phyloP scores from a whole-genome alignment of 35 echinoderm and acorn worm genomes.

The Ptychodera flava region DNA sequence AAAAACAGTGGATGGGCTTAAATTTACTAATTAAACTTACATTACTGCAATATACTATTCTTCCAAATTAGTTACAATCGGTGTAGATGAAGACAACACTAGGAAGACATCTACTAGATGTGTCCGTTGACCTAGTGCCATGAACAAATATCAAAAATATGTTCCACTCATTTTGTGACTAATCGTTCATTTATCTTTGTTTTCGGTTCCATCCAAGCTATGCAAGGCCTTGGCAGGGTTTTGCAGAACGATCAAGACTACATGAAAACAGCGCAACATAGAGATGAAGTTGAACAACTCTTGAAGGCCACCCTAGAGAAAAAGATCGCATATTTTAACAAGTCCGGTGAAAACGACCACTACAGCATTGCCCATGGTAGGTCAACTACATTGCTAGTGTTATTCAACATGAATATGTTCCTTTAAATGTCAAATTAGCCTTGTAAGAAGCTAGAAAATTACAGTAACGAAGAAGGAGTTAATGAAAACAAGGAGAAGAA shows the following conservation, averaged over 20 bases:
- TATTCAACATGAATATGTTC: neutral
- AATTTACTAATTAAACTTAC: too few species aligned
- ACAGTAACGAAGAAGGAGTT: neutral
- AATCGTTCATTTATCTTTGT: too few species aligned
- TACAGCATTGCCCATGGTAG: neutral
- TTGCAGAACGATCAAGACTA: neutral
- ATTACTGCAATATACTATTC: too few species aligned
- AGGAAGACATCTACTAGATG: too few species aligned
- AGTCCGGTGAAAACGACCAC: neutral
- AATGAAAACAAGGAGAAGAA: neutral
- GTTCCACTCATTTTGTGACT: too few species aligned
- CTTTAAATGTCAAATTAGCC: neutral
- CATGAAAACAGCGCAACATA: neutral
- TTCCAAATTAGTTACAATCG: too few species aligned
- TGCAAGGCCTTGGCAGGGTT: neutral
- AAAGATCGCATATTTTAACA: neutral
- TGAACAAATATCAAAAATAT: too few species aligned
- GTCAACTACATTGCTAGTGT: neutral
- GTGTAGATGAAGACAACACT: too few species aligned
- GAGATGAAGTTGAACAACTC: neutral
- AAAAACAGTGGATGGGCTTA: too few species aligned
- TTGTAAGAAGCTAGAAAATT: neutral
- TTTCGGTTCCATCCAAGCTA: too few species aligned
- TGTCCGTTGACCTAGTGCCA: too few species aligned
- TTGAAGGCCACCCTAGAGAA: too few species aligned